These are phyloP conservation scores for Chrysodeixis includens DNA, from an alignment of 2,888 invertebrate species.

Conservation along the genomic window DNA sequence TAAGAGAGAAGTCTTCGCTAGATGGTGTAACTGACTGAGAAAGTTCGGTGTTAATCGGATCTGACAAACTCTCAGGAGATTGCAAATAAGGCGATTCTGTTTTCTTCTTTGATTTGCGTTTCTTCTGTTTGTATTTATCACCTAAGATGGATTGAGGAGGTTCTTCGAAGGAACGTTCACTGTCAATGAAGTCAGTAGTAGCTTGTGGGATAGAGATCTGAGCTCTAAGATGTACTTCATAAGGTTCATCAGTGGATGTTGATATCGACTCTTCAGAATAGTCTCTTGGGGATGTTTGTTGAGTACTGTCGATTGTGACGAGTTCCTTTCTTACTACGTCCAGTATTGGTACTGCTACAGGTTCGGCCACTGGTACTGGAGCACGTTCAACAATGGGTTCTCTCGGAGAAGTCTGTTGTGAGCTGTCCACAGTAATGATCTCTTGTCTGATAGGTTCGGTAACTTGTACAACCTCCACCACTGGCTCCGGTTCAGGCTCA, in stretches of 20 bases:
- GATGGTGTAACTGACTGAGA: conserved; percentile 83
- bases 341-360: conserved; percentile 52
- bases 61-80: conserved; percentile 85
- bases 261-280: conserved; percentile 86
- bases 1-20: conserved; percentile 81
- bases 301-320: conserved; percentile 68
- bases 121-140: conserved; percentile 81
- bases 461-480: conserved; percentile 15
- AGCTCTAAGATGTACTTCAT: conserved; percentile 90
- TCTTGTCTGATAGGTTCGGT: conserved; percentile 40
- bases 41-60: conserved; percentile 85
- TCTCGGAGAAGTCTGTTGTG: conserved; percentile 90
- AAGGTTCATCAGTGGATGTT: conserved; percentile 88
- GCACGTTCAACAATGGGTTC: conserved; percentile 50
- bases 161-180: conserved; percentile 76
- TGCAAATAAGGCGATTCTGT: conserved; percentile 74
- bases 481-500: conserved; percentile 7
- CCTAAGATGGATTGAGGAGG: conserved; percentile 70
- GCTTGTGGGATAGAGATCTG: conserved; percentile 88
- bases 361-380: conserved; percentile 45
- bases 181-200: conserved; percentile 79
- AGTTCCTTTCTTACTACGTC: conserved; percentile 64
- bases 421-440: conserved; percentile 65
- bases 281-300: conserved; percentile 88
- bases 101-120: conserved; percentile 80